Evolutionary conservation across 1,140 invertebrate species (phyloP).

Genomic region (Paramacrobiotus metropolitanus): DNA sequence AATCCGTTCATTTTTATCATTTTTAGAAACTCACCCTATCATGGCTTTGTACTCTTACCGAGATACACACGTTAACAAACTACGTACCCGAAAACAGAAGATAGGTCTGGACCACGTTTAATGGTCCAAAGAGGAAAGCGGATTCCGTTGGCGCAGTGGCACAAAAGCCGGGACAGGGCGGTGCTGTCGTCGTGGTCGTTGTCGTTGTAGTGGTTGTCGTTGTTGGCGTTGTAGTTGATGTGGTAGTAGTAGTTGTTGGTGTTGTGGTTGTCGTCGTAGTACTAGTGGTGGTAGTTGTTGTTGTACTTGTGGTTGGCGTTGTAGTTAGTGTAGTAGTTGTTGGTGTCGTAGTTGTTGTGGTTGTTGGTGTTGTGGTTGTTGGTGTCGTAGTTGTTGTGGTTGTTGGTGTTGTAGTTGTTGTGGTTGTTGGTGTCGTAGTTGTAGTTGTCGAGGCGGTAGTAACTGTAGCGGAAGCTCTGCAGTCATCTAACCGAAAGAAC

Average conservation of each 20-base stretch:
- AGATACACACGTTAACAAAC: no score
- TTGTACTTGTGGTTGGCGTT: background rate
- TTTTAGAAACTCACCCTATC: no score
- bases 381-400: background rate
- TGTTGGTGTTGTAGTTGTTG: background rate
- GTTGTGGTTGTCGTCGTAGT: background rate
- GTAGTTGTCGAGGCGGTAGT: no score
- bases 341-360: background rate
- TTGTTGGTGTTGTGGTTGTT: background rate
- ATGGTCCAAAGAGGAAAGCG: no score
- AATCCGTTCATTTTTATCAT: no score
- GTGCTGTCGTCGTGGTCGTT: conserved; percentile 8
- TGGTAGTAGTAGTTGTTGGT: conserved; percentile 8
- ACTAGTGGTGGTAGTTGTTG: background rate
- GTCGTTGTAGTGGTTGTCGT: conserved; percentile 9
- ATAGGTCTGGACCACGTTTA: no score
- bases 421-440: no score
- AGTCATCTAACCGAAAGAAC: no score
- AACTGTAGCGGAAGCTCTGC: background rate
- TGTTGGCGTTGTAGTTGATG: conserved; percentile 8
- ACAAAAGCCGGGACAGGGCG: no score
- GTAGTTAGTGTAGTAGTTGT: background rate
- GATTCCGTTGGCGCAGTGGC: no score
- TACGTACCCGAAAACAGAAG: no score
- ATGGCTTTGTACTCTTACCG: no score